Percentiles rank a stretch among this genome's conserved stretches.
phyloP scores from a whole-genome alignment of 2,797 vertebrate genomes.

The Phataginus tetradactyla region DNA sequence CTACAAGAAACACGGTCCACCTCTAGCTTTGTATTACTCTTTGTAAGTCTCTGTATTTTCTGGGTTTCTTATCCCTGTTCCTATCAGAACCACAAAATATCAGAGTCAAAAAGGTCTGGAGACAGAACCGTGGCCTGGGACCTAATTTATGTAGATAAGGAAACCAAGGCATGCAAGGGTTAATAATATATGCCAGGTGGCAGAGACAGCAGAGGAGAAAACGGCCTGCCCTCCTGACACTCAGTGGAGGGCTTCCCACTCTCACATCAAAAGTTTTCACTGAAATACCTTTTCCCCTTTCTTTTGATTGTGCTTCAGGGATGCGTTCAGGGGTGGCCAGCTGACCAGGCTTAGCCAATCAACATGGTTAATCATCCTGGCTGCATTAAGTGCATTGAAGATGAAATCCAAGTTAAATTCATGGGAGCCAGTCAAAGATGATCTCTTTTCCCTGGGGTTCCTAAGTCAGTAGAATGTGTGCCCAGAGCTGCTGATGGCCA shows the following conservation, averaged over 20 bases:
- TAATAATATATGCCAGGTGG: neutral
- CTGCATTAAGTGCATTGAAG: neutral
- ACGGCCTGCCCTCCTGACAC: neutral
- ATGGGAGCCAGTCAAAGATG: neutral
- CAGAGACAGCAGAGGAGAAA: neutral
- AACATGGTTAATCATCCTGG: neutral
- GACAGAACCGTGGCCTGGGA: neutral
- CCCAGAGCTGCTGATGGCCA: neutral
- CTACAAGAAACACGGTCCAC: neutral
- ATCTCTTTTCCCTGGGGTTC: neutral
- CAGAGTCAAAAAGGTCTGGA: neutral
- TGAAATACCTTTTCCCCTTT: neutral
- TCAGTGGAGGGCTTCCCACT: neutral
- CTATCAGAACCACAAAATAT: neutral
- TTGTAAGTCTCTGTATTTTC: neutral
- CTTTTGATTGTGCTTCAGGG: neutral
- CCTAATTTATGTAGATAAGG: neutral
- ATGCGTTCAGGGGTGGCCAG: neutral
- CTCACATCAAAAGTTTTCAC: neutral
- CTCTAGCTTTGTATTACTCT: neutral
- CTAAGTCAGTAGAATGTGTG: neutral
- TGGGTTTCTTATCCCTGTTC: neutral
- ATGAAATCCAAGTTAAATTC: neutral
- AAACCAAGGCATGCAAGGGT: neutral
- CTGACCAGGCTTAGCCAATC: neutral